Evolutionary conservation across 2,113 vertebrate species (phyloP), one percentile per base, ranked within the genome.

Genomic region (Epinephelus cyanopodus): DNA sequence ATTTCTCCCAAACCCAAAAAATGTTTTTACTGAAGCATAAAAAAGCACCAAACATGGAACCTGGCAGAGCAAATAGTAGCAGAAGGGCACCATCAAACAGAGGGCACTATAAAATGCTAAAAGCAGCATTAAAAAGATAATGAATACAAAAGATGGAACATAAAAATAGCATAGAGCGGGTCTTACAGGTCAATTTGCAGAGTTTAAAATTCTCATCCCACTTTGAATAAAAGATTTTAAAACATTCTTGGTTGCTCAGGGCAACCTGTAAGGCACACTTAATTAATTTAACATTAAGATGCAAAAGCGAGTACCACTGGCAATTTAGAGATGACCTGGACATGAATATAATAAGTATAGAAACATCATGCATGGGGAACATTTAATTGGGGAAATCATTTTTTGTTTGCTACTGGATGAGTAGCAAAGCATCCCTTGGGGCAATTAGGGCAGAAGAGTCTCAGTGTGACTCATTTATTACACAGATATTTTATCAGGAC

Each of bases 271-370:
- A 39, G 23, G 19, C 47, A 45, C 21, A 70, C n/a, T 45, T 88
- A 54, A 86, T 77, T 79, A 58, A 80, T 86, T 76, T 61, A 61
- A 54, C 33, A 76, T 78, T 74, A n/a, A 54, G 1, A 83, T 81
- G 54, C 72, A 87, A 83, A 86, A 82, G 50, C 15, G 11, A 82
- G 67, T 3, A 27, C 23, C 25, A 15, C 37, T 62, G 54, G 54
- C n/a, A 81, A 65, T 75, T 83, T 50, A 39, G 33, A 81, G 17
- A 57, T 85, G 84, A 83, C 79, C 74, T 13, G 19, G 61, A 37
- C 68, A 68, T 58, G 52, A 71, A 21, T 17, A n/a, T 76, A 78
- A 77, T 79, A 76, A 69, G 42, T 62, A 6, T 63, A 69, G 29
- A 72, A 69, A 50, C 74, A 73, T 56, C 23, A 42, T 73, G 54